Evolutionary conservation across 2,888 invertebrate genomes (phyloP).

Genomic region (Agrilus mali): DNA sequence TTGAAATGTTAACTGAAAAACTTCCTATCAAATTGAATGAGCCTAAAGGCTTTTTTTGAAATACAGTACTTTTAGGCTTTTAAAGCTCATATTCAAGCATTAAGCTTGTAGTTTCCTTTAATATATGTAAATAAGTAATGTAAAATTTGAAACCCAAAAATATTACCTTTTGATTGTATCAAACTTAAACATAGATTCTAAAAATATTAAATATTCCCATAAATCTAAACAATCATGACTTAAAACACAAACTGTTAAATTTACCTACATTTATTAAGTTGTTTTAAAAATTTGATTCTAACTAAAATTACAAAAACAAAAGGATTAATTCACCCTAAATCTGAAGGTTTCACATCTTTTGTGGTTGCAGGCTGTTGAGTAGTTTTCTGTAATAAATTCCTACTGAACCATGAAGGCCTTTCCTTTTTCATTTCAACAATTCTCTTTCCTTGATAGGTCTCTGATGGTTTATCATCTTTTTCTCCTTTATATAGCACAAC

Average conservation of each 20-base stretch:
- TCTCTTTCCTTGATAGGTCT: constrained; percentile 56
- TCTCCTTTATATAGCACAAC: constrained; percentile 79
- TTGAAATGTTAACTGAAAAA: no score
- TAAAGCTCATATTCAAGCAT: no score
- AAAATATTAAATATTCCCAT: no score
- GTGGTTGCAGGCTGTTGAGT: constrained; percentile 57
- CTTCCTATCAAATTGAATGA: no score
- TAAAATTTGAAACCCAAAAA: no score
- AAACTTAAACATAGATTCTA: no score
- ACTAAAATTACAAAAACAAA: neutral
- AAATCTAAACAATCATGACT: neutral
- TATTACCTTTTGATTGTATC: no score
- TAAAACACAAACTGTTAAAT: neutral
- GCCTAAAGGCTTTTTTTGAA: no score
- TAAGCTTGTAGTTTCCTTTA: no score
- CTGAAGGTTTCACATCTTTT: constrained; percentile 62
- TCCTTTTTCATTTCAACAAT: constrained; percentile 77
- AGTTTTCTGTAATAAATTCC: constrained; percentile 67
- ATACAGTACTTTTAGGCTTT: no score
- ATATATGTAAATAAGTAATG: no score
- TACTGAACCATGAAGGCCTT: constrained; percentile 79
- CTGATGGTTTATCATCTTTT: constrained; percentile 46
- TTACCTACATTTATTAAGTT: neutral
- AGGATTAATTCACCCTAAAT: constrained; percentile 43
- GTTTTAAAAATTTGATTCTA: neutral